These are phyloP conservation scores for Callopanchax toddi DNA, from an alignment of 2,113 vertebrate species.

Conservation along the genomic window DNA sequence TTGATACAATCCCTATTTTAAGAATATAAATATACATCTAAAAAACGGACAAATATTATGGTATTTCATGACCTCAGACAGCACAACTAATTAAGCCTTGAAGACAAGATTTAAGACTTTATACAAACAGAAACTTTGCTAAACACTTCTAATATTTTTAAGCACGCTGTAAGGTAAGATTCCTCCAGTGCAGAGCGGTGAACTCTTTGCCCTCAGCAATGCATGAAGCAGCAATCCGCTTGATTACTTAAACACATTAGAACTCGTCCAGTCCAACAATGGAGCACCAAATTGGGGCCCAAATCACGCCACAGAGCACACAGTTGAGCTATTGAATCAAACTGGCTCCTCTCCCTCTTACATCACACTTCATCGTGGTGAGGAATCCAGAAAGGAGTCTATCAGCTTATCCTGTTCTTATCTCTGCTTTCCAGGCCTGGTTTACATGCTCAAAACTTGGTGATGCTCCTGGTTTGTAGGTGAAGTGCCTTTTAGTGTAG, in stretches of 20 bases:
- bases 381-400: conserved; percentile 61
- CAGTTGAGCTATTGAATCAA: conserved; percentile 75
- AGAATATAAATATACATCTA: too few relatives aligned
- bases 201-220: conserved; percentile 52
- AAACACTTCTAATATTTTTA: background rate
- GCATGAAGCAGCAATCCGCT: conserved; percentile 63
- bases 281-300: conserved; percentile 66
- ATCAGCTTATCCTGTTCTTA: conserved; percentile 27
- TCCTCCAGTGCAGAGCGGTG: conserved; percentile 8
- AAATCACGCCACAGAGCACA: conserved; percentile 76
- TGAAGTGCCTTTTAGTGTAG: conserved; percentile 23
- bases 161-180: background rate
- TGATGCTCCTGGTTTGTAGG: conserved; percentile 6
- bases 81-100: too few relatives aligned
- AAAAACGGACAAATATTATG: too few relatives aligned
- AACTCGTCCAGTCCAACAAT: conserved; percentile 73
- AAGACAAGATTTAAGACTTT: too few relatives aligned
- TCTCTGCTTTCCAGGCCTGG: conserved; percentile 17
- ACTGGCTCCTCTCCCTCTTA: conserved; percentile 65
- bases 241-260: conserved; percentile 78
- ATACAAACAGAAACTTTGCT: too few relatives aligned
- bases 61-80: too few relatives aligned
- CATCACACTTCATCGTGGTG: conserved; percentile 74
- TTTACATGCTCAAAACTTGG: conserved; percentile 13
- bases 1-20: too few relatives aligned